Evolutionary conservation across 1,140 invertebrate genomes (phyloP).

Genomic region (Drosophila obscura): DNA sequence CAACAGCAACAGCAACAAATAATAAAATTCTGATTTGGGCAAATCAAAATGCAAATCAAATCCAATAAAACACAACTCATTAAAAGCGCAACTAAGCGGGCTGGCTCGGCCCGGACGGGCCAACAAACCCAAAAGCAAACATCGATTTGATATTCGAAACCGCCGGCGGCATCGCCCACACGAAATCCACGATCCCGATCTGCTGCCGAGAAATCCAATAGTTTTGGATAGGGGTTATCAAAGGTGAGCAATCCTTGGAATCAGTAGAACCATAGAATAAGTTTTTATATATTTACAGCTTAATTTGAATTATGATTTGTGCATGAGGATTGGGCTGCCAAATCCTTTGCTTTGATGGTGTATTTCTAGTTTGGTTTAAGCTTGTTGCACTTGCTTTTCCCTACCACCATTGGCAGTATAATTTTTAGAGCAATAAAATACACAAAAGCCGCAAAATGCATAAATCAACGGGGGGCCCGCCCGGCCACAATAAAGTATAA

Average conservation of each 20-base stretch:
- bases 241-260: no score
- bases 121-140: constrained; percentile 6
- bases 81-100: constrained; percentile 70
- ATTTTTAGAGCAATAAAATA: constrained; percentile 50
- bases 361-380: background rate
- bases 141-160: constrained; percentile 7
- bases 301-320: no score
- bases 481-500: constrained; percentile 51
- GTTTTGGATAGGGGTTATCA: no score
- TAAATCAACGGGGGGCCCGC: constrained; percentile 46
- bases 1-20: constrained; percentile 69
- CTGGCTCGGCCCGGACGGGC: no score
- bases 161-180: no score
- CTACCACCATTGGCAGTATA: constrained; percentile 16
- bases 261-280: no score
- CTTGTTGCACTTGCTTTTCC: background rate
- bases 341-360: background rate
- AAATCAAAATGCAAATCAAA: constrained; percentile 75
- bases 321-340: no score
- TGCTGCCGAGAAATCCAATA: no score
- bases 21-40: constrained; percentile 56
- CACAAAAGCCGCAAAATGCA: constrained; percentile 46
- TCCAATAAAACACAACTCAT: constrained; percentile 78
- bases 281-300: no score
- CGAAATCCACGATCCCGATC: no score